A percentile compares a stretch with the other conserved stretches of the same genome.
phyloP scores from a whole-genome alignment of 2,797 vertebrate species.

The Mareca strepera region DNA sequence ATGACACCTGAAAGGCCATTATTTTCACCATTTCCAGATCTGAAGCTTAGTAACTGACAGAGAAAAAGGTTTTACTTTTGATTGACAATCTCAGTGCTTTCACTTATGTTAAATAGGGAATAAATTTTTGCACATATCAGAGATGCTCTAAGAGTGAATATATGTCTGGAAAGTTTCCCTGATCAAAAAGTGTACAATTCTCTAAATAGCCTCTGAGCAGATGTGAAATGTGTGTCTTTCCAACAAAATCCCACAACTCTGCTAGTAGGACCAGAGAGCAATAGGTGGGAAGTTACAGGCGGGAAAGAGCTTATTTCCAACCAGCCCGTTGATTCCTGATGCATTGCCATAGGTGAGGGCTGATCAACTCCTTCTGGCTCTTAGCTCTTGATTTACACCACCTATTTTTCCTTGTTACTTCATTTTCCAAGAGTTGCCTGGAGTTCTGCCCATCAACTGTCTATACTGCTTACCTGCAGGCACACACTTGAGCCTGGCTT shows the following conservation, averaged over 20 bases:
- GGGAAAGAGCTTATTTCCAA: background rate
- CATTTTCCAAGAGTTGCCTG: background rate
- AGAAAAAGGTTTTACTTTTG: constrained; percentile 2
- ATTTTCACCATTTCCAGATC: constrained; percentile 46
- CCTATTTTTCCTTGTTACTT: background rate
- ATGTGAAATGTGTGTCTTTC: background rate
- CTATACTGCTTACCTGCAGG: background rate
- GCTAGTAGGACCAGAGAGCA: background rate
- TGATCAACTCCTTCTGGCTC: background rate
- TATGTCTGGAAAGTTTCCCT: background rate
- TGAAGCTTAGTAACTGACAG: constrained; percentile 36
- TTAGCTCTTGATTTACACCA: background rate
- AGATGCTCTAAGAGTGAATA: background rate
- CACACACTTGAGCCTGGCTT: background rate
- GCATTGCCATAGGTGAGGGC: background rate
- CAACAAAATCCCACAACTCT: background rate
- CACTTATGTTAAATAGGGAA: constrained; percentile 17
- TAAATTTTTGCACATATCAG: background rate
- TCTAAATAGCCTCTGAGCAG: background rate
- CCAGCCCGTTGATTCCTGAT: background rate
- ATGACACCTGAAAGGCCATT: constrained; percentile 47
- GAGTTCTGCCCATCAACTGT: background rate
- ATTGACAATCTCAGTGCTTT: constrained; percentile 14
- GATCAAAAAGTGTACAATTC: background rate
- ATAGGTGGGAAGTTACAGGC: background rate